phyloP scores from a whole-genome alignment of 2,113 vertebrate genomes.

The Atrichornis clamosus region DNA sequence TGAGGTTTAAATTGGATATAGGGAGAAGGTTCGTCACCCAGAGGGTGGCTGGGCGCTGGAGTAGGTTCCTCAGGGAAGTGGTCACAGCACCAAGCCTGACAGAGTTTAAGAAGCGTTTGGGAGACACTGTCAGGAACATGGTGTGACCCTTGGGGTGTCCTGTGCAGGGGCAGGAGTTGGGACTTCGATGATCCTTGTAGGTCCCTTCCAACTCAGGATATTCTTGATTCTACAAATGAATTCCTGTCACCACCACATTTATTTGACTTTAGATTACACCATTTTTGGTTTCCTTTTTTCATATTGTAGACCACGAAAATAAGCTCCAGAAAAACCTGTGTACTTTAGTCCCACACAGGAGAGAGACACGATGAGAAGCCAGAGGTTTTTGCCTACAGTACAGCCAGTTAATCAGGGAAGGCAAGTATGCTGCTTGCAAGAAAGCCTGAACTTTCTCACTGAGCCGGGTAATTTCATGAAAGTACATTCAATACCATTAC shows the following conservation, averaged over 20 bases:
- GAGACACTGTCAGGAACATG: not conserved
- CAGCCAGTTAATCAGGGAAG: not conserved
- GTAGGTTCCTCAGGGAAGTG: not conserved
- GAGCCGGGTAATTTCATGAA: not conserved
- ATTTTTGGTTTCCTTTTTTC: not conserved
- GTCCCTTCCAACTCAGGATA: not conserved
- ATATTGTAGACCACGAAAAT: not conserved
- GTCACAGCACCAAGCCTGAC: not conserved
- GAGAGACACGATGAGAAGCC: fast-evolving
- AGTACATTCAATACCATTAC: not conserved
- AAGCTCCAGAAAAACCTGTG: not conserved
- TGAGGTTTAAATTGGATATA: not conserved
- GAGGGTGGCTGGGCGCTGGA: not conserved
- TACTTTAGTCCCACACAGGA: not conserved
- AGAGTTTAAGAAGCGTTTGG: not conserved
- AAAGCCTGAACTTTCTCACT: not conserved
- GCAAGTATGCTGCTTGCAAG: not conserved
- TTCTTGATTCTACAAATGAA: not conserved
- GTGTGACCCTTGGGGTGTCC: not conserved
- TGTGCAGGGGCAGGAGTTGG: not conserved
- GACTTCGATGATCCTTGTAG: not conserved
- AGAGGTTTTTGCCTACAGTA: not conserved
- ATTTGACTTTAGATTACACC: not conserved
- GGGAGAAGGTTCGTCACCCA: not conserved
- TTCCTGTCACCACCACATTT: not conserved